Evolutionary conservation across 2,797 vertebrate species (phyloP), one percentile per base, ranked within the genome.

Genomic region (Sphaeramia orbicularis): DNA sequence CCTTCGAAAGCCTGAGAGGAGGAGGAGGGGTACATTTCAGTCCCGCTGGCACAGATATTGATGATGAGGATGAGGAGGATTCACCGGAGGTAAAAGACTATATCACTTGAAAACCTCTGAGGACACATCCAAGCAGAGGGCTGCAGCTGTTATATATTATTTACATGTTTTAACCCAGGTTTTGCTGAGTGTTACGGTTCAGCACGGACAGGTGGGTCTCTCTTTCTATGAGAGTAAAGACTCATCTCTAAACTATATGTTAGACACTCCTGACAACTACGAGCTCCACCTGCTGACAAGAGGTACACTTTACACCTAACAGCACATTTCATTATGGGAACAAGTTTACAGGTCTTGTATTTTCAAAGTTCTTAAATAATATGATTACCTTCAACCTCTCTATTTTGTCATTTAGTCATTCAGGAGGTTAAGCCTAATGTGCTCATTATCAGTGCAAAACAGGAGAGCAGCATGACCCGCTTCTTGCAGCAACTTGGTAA

Each of bases 391-490:
- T 3, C 7, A 65, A 10, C 15, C 18, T 18, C 7, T 52, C 7
- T 37, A 15, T 32, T 54, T 66, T 49, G n/a, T 62, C 4, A 70
- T 65, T 10, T 75, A 97, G 96, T 97, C 19, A 87, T 96, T 40
- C 94, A 89, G 71, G 96, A 98, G 89, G 68, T 99, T 72, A 88
- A 86, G 59, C 98, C 98, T 56, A 89, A 75, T 44, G 94, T 95
- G 43, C 72, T 99, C 78, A 90, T 99, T 71, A 97, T 96, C 19
- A 99, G 96, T 80, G 96, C 96, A 58, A 99, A 98, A 90, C 98
- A 98, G 84, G 96, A 99, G 69, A 89, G 85, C 53, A 93, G 80
- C 72, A 92, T 99, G 90, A 85, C 93, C 40, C 91, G 38, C 41
- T 98, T 97, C 86, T 87, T 99, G 44, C 89, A 89, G 63, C 90